A percentile compares a stretch with the other conserved stretches of the same genome.
Conservation (phyloP, 2,113 vertebrate genomes). For the Dicrurus megarhynchus region DNA sequence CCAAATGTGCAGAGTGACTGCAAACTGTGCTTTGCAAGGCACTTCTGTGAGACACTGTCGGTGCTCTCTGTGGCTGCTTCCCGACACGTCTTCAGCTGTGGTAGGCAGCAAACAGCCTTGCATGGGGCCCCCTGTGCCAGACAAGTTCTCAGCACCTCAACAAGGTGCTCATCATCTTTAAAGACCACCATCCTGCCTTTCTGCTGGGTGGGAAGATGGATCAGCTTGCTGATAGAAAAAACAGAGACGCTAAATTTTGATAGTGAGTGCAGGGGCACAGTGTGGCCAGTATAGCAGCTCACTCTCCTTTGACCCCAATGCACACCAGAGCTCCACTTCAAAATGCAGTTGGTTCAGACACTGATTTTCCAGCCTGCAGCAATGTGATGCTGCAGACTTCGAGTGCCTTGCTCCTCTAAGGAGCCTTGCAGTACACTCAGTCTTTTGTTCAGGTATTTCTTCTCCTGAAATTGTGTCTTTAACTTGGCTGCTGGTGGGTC, state of each 20-base stretch:
- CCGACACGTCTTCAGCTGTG: accelerated
- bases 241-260: neutral
- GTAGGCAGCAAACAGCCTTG: neutral
- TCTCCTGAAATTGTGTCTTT: neutral
- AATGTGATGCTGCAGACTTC: neutral
- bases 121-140: neutral
- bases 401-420: neutral
- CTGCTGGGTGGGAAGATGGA: neutral
- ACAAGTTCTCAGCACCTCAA: neutral
- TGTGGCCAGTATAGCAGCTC: neutral
- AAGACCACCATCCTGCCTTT: neutral
- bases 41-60: accelerated
- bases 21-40: neutral
- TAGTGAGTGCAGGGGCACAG: neutral
- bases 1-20: neutral
- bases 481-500: neutral
- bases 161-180: neutral
- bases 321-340: neutral
- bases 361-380: neutral
- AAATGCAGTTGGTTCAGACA: neutral
- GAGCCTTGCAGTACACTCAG: neutral
- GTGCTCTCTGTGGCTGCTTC: neutral
- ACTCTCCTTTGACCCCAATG: neutral
- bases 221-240: neutral
- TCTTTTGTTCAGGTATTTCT: neutral